A percentile compares a stretch with the other conserved stretches of the same genome.
Evolutionary conservation across 30 jellyfish, hydroid and myxozoan species (phyloP).

Genomic region (Aurelia coerulea): DNA sequence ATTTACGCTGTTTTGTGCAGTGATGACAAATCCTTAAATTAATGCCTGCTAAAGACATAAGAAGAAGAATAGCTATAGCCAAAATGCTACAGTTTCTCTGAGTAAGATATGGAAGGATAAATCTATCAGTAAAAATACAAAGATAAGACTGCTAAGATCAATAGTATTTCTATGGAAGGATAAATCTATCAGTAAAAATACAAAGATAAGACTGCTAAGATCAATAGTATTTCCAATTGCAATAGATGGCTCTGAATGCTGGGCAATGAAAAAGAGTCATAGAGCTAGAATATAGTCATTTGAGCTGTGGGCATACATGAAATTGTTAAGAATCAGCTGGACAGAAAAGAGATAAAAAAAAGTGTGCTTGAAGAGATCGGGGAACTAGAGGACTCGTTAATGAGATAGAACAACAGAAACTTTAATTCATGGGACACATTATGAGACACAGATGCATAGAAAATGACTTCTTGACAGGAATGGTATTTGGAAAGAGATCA

Average conservation of each 20-base stretch:
- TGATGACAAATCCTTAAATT: too few relatives aligned
- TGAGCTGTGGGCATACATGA: slow-evolving; percentile 26
- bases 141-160: slow-evolving; percentile 34
- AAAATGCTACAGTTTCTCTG: too few relatives aligned
- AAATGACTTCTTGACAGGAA: too few relatives aligned
- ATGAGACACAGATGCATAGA: too few relatives aligned
- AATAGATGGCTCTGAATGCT: slow-evolving; percentile 26
- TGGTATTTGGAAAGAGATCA: too few relatives aligned
- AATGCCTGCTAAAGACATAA: too few relatives aligned
- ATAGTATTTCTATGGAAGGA: slow-evolving; percentile 4
- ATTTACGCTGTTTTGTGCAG: too few relatives aligned
- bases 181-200: slow-evolving; percentile 2
- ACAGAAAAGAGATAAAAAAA: slow-evolving; percentile 27
- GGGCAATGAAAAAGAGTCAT: slow-evolving; percentile 20
- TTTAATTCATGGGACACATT: too few relatives aligned
- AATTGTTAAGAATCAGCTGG: slow-evolving; percentile 25
- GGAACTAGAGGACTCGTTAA: too few relatives aligned
- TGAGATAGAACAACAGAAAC: too few relatives aligned
- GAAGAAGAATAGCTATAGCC: too few relatives aligned
- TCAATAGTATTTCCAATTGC: slow-evolving; percentile 40
- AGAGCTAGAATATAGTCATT: slow-evolving; percentile 21
- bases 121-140: slow-evolving; percentile 10
- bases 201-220: slow-evolving; percentile 36
- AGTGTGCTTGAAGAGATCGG: slow-evolving; percentile 43
- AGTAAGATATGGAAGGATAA: background rate